Evolutionary conservation across 2,888 invertebrate genomes (phyloP).

Genomic region (Standfussiana lucernea): DNA sequence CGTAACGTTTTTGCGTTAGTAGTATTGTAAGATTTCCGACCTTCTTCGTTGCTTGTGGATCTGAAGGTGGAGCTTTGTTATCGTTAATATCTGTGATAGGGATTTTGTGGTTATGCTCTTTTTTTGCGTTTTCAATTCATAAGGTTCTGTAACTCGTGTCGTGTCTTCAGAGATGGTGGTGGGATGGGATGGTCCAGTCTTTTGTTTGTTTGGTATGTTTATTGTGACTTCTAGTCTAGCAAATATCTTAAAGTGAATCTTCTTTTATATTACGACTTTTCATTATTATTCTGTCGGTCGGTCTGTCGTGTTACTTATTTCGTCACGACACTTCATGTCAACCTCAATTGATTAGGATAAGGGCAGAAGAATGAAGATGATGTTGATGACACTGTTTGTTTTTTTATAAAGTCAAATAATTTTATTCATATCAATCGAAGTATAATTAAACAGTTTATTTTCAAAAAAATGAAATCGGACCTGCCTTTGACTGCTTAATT

Average conservation of each 20-base stretch:
- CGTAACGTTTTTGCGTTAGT: not conserved
- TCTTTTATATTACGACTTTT: not conserved
- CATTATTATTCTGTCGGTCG: not conserved
- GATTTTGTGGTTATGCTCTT: not conserved
- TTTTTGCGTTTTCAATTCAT: not conserved
- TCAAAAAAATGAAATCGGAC: not conserved
- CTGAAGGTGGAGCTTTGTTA: not conserved
- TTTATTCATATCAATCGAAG: not conserved
- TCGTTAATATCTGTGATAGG: not conserved
- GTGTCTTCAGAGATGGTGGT: no score
- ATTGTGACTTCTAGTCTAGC: not conserved
- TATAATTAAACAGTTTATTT: conserved; percentile 15
- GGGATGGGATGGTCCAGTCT: no score
- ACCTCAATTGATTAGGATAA: not conserved
- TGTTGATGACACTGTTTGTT: not conserved
- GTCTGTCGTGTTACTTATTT: not conserved
- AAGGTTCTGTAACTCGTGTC: not conserved
- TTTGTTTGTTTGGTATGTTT: not conserved
- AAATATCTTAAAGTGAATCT: not conserved
- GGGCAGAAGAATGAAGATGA: not conserved
- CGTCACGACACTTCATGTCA: no score
- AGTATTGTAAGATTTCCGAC: not conserved
- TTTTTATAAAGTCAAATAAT: not conserved
- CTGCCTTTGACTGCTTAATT: conserved; percentile 42
- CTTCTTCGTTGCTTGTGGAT: not conserved